Evolutionary conservation across 1,140 invertebrate genomes (phyloP), one percentile per base, ranked within the genome.

Genomic region (Rhyzopertha dominica): DNA sequence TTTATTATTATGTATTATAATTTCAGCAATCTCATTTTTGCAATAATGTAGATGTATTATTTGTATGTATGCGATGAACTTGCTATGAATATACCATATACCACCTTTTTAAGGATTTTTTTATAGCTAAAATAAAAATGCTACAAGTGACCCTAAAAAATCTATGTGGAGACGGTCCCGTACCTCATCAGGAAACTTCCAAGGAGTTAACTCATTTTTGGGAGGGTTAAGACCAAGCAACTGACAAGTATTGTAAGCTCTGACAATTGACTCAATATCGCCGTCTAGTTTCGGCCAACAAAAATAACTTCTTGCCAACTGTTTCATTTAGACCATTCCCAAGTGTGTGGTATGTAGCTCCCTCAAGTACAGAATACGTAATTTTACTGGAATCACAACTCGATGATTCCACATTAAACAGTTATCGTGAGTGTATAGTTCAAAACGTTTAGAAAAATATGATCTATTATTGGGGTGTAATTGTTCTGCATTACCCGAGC

Each of bases 271-370:
- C 28, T 40, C 45, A 18, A 47, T 47, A 22, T 34, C 30, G 5
- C 41, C 12, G 17, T 41, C 37, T 22, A 47, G 22, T 20, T 47
- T 41, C 20, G 45, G 45, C 26, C 45, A 47, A 28, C 28, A 47
- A 41, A 47, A 30, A 41, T 39, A 32, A 38, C 10, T 10, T 26
- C 37, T 20, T 16, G 37, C 37, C 17, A 31, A 24, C 12, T 25
- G 12, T 41, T 47, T 40, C 18, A 39, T 41, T 47, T 40, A 34
- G n/a, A 41, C 38, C 12, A 41, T 47, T 8, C 37, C 28, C 13
- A 41, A 26, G 23, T 31, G 44, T 5, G 18, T 32, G 24, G 10
- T n/a, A 41, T 47, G 36, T 22, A 41, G 18, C 26, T 18, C 13
- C 26, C 22, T 24, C 10, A 41, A 24, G 26, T 36, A 30, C 10